These are phyloP conservation scores for Marmota flaviventris DNA, from an alignment of 2,113 vertebrate genomes.

Conservation along the genomic window DNA sequence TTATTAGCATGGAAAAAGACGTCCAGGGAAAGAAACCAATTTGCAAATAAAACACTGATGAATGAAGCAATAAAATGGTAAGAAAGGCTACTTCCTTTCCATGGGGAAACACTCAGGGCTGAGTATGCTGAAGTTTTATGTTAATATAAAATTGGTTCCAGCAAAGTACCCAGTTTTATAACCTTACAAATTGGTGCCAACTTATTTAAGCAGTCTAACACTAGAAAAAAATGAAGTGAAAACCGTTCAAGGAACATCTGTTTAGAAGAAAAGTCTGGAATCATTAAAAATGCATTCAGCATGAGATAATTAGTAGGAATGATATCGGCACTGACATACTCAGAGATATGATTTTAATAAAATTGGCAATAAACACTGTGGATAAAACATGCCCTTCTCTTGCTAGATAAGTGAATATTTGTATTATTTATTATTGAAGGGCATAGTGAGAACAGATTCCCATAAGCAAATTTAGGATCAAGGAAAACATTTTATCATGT, in stretches of 20 bases:
- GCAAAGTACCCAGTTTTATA: constrained; percentile 78
- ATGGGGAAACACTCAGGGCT: constrained; percentile 69
- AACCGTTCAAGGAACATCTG: constrained; percentile 82
- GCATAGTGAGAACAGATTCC: background rate
- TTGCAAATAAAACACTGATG: constrained; percentile 82
- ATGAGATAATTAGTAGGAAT: constrained; percentile 75
- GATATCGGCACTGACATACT: constrained; percentile 72
- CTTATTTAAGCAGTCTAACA: constrained; percentile 80
- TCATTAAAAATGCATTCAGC: constrained; percentile 83
- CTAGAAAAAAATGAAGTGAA: constrained; percentile 63
- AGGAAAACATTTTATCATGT: background rate
- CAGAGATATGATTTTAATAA: constrained; percentile 70
- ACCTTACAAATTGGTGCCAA: constrained; percentile 75
- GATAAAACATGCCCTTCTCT: background rate
- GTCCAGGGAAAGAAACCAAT: constrained; percentile 73
- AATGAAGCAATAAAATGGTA: constrained; percentile 80
- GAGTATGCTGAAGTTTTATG: constrained; percentile 80
- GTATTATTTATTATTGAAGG: constrained; percentile 21
- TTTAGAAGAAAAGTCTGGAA: constrained; percentile 61
- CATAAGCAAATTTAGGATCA: background rate
- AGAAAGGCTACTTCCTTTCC: constrained; percentile 78
- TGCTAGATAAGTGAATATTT: constrained; percentile 31
- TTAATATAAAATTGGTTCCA: constrained; percentile 78
- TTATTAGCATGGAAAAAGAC: constrained; percentile 78
- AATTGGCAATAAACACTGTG: constrained; percentile 64